Conservation (phyloP, 2,113 vertebrate genomes). For the Alethe diademata region DNA sequence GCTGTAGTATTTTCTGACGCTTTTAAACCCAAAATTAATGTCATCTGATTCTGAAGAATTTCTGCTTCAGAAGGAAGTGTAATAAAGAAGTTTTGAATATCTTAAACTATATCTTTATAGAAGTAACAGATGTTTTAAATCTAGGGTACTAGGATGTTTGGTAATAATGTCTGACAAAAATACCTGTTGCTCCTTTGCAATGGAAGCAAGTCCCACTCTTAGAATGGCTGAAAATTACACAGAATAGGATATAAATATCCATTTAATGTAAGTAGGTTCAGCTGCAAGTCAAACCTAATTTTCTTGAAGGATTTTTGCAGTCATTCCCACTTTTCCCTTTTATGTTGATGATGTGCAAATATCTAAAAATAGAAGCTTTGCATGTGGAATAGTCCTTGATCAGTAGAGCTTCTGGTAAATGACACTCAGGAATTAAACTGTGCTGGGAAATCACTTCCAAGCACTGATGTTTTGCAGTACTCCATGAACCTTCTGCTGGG, state of each 20-base stretch:
- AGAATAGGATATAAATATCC: neutral
- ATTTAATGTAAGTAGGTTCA: neutral
- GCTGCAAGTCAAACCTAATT: conserved; percentile 1
- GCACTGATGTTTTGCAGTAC: neutral
- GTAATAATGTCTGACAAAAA: neutral
- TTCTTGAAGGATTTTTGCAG: conserved; percentile 14
- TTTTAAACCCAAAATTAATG: neutral
- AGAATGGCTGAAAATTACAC: neutral
- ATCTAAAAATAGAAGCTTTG: conserved; percentile 8
- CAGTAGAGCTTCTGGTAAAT: conserved; percentile 23
- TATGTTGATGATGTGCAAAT: neutral
- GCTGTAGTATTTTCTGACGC: neutral
- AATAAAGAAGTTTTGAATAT: neutral
- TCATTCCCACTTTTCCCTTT: neutral
- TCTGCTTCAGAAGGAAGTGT: neutral
- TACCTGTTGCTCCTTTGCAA: neutral
- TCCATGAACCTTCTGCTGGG: neutral
- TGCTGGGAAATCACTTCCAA: conserved; percentile 21
- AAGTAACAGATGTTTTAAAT: conserved; percentile 2
- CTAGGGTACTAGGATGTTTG: neutral
- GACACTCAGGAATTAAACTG: conserved; percentile 5
- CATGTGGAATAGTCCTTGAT: neutral
- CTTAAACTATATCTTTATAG: neutral
- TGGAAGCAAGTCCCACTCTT: neutral
- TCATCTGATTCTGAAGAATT: neutral